Evolutionary conservation across 2,888 invertebrate genomes (phyloP).

Genomic region (Eubasilissa splendida): DNA sequence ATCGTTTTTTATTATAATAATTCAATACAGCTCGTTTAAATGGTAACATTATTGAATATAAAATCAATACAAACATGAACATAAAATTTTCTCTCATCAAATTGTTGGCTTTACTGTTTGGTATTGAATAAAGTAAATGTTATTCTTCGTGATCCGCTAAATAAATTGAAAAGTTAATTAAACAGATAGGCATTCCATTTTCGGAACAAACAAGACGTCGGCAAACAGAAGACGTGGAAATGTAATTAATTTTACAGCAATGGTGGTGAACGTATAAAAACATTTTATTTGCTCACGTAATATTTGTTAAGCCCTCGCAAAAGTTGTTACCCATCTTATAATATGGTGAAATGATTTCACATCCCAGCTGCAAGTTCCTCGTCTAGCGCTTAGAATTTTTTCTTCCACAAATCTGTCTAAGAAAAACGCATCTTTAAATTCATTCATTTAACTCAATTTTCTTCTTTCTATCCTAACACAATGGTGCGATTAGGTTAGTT

Average conservation of each 20-base stretch:
- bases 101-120: constrained; percentile 20
- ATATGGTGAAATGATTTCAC: constrained; percentile 28
- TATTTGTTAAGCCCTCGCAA: constrained; percentile 34
- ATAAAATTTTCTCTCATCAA: not conserved
- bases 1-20: no score
- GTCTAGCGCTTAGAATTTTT: constrained; percentile 22
- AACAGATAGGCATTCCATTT: constrained; percentile 29
- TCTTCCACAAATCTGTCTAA: not conserved
- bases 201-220: constrained; percentile 25
- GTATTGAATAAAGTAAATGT: constrained; percentile 17
- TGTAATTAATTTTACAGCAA: constrained; percentile 45
- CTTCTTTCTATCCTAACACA: no score
- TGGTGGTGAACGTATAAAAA: constrained; percentile 38
- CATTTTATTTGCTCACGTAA: constrained; percentile 48
- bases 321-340: constrained; percentile 24
- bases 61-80: not conserved
- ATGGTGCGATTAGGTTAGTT: no score
- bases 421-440: no score
- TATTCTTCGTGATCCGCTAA: constrained; percentile 16
- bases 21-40: no score
- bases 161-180: constrained; percentile 35
- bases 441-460: no score
- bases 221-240: constrained; percentile 38
- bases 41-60: not conserved
- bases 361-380: constrained; percentile 26